phyloP scores from a whole-genome alignment of 2,888 invertebrate genomes.

The Xylota segnis region DNA sequence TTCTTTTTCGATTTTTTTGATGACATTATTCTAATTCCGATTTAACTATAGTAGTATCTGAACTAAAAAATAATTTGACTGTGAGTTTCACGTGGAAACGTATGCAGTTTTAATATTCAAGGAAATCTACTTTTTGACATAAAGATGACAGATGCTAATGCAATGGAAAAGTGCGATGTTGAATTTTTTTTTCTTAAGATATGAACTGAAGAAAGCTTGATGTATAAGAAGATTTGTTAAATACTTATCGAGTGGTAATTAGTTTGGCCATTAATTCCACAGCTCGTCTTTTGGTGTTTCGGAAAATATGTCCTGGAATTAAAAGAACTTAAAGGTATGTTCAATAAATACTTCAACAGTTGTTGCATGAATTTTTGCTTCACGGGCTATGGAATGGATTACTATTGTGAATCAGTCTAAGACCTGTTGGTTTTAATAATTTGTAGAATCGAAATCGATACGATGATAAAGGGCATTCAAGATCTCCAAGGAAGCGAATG shows the following conservation, averaged over 20 bases:
- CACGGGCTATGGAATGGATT: background rate
- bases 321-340: background rate
- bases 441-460: too few species aligned
- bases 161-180: background rate
- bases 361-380: background rate
- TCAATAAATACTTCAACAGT: background rate
- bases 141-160: slow-evolving; percentile 1
- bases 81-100: slow-evolving; percentile 62
- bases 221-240: background rate
- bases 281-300: background rate
- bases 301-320: background rate
- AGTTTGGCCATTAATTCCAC: background rate
- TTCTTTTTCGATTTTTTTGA: slow-evolving; percentile 81
- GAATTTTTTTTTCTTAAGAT: background rate
- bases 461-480: too few species aligned
- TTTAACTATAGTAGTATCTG: background rate
- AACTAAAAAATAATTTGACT: background rate
- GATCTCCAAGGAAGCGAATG: too few species aligned
- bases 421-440: background rate
- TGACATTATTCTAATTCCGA: slow-evolving; percentile 76
- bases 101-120: slow-evolving; percentile 53
- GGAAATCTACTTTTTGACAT: background rate
- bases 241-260: background rate
- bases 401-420: background rate
- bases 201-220: background rate